Conservation (phyloP, 2,888 invertebrate genomes). For the Nomada ferruginata region DNA sequence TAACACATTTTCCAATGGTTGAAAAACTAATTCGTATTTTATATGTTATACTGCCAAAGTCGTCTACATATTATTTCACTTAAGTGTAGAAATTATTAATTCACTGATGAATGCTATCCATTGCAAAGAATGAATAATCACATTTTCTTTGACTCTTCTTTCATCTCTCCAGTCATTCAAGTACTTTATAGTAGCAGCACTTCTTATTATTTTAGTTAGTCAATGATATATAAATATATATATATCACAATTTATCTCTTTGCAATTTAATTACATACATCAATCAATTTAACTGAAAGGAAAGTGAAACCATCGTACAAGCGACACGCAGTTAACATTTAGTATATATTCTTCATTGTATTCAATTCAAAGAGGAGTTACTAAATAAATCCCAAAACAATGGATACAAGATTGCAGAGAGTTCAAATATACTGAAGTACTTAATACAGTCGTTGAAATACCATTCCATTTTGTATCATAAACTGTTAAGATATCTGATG, state of each 20-base stretch:
- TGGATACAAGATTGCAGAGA: not conserved
- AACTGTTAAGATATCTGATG: conserved; percentile 28
- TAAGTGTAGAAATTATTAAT: too few relatives aligned
- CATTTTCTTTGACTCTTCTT: conserved; percentile 2
- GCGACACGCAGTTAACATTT: not conserved
- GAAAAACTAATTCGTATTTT: conserved; percentile 6
- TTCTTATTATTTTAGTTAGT: not conserved
- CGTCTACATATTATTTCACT: conserved; percentile 9
- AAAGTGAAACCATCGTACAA: not conserved
- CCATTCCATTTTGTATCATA: conserved; percentile 19
- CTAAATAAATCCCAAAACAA: not conserved
- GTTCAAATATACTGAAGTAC: not conserved
- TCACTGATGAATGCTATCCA: too few relatives aligned
- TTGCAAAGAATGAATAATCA: not conserved
- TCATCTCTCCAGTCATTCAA: not conserved
- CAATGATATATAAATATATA: not conserved
- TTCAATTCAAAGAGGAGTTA: not conserved
- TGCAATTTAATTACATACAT: not conserved
- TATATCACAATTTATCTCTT: not conserved
- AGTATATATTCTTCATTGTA: not conserved
- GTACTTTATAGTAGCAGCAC: not conserved
- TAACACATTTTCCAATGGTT: conserved; percentile 6
- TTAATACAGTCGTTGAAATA: conserved; percentile 5
- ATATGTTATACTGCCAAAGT: conserved; percentile 49
- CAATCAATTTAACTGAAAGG: not conserved